These are phyloP conservation scores for Darevskia nairensis DNA, from an alignment of 2,797 vertebrate genomes.

Conservation along the genomic window DNA sequence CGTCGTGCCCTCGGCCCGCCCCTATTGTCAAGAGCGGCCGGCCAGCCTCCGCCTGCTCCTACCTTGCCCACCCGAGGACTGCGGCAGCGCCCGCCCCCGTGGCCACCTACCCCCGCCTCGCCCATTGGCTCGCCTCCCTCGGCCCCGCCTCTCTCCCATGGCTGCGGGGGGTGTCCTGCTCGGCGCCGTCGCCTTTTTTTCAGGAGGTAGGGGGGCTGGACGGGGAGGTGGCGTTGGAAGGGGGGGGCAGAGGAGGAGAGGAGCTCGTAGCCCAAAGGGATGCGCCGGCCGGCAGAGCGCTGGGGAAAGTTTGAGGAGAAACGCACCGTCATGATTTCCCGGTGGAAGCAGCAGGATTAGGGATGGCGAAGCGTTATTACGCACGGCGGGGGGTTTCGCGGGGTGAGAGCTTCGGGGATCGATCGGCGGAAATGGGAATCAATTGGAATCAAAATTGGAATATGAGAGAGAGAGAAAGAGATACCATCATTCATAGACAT, in stretches of 20 bases:
- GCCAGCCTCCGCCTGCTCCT: not conserved
- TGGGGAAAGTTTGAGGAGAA: not conserved
- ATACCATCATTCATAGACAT: too few relatives aligned
- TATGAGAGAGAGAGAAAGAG: too few relatives aligned
- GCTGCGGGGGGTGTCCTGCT: not conserved
- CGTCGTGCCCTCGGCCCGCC: not conserved
- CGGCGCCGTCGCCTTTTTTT: too few relatives aligned
- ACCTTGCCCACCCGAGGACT: not conserved
- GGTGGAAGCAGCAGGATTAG: too few relatives aligned
- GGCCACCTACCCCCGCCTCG: not conserved
- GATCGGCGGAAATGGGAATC: too few relatives aligned
- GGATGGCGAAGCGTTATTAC: too few relatives aligned
- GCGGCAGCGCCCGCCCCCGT: not conserved
- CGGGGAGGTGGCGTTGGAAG: too few relatives aligned
- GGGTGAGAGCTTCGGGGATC: too few relatives aligned
- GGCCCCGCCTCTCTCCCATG: not conserved
- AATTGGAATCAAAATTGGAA: too few relatives aligned
- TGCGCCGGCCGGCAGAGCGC: not conserved
- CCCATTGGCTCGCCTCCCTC: slow-evolving; percentile 11
- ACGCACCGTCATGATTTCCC: not conserved
- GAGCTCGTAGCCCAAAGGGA: not conserved
- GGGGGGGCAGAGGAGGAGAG: not conserved
- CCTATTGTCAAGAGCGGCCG: not conserved
- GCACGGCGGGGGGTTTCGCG: too few relatives aligned
- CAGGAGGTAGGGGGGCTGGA: not conserved